Evolutionary conservation across 2,797 vertebrate genomes (phyloP).

Genomic region (Anguilla marmorata): DNA sequence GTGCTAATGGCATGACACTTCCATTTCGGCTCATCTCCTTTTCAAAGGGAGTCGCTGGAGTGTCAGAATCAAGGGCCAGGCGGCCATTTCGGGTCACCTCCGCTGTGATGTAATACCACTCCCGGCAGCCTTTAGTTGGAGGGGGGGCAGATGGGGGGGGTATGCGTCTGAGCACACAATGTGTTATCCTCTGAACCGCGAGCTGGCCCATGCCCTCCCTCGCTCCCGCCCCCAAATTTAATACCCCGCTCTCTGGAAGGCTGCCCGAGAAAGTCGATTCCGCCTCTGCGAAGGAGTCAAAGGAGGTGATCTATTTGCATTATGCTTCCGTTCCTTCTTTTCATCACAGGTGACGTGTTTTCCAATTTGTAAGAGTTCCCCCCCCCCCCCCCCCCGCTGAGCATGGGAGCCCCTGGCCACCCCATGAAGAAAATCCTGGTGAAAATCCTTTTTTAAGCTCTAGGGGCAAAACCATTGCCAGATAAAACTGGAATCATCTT

Average conservation of each 20-base stretch:
- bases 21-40: slow-evolving; percentile 16
- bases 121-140: slow-evolving; percentile 10
- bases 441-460: background rate
- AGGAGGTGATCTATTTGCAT: slow-evolving; percentile 28
- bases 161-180: background rate
- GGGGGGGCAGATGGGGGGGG: background rate
- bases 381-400: too few relatives aligned
- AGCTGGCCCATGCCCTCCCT: background rate
- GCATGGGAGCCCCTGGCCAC: too few relatives aligned
- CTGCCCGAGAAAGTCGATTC: slow-evolving; percentile 24
- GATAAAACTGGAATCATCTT: background rate
- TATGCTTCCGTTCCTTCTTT: slow-evolving; percentile 9
- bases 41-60: slow-evolving; percentile 7
- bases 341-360: slow-evolving; percentile 5
- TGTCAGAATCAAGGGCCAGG: background rate
- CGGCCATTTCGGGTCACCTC: slow-evolving; percentile 5
- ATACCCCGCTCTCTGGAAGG: slow-evolving; percentile 9
- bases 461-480: background rate
- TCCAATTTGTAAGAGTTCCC: background rate
- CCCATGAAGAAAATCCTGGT: background rate
- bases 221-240: background rate
- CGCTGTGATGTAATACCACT: slow-evolving; percentile 1
- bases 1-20: slow-evolving; percentile 10
- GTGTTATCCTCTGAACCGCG: background rate
- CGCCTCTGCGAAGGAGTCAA: background rate